Conservation (phyloP, 2,113 vertebrate genomes). For the Cavia aperea region DNA sequence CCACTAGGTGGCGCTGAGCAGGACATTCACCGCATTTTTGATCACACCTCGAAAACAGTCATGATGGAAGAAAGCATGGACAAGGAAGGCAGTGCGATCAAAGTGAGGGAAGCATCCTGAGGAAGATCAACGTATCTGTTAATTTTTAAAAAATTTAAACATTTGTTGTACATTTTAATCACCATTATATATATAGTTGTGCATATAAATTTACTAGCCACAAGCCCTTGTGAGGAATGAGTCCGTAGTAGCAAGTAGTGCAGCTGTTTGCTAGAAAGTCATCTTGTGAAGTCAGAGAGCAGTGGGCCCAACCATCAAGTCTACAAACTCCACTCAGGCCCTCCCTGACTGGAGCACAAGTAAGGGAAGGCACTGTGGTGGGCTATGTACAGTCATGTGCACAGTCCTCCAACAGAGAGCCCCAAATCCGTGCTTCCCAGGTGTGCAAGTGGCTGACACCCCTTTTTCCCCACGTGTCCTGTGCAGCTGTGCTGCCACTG, state of each 20-base stretch:
- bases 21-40: not conserved
- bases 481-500: not conserved
- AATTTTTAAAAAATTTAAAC: not conserved
- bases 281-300: conserved; percentile 13
- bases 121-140: not conserved
- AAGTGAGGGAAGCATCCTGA: not conserved
- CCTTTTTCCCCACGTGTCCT: not conserved
- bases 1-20: not conserved
- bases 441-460: not conserved
- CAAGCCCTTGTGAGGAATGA: not conserved
- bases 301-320: not conserved
- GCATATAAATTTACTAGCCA: not conserved
- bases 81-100: not conserved
- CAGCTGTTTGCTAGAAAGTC: not conserved
- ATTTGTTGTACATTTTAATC: not conserved
- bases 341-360: not conserved
- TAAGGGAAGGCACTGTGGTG: not conserved
- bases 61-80: not conserved
- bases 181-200: not conserved
- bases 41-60: not conserved
- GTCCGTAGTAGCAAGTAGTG: not conserved
- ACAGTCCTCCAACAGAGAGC: not conserved
- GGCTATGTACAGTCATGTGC: not conserved
- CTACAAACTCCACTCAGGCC: not conserved
- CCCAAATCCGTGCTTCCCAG: not conserved